Base-by-base conservation (phyloP, 2,888 invertebrate species). In the Oligia latruncula region DNA sequence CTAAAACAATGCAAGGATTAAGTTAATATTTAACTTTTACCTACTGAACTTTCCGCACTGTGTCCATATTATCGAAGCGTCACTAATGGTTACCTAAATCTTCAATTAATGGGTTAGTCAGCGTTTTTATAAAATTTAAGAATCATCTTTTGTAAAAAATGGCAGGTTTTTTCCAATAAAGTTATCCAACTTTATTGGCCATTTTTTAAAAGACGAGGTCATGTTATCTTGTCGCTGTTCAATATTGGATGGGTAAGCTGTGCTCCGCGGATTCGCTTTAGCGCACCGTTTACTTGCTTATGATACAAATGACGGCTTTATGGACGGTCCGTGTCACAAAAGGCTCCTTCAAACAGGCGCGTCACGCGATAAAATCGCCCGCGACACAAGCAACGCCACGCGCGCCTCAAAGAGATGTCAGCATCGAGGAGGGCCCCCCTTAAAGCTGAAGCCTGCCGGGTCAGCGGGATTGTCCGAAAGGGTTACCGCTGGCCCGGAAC, bases 71-170 rank as follows among this genome's bases (percentile, higher is more conserved):
- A 74, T 13, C 46, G 67, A 71, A 76, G 64, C 68, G 68, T 86
- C 60, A 76, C 77, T 83, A 83, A 83, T 82, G 86, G 71, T 40
- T 68, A 86, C 86, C 71, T 68, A 86, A 83, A 83, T 86, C 86
- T 86, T 76, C 77, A 86, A 70, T 83, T 77, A 83, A 86, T 86
- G 82, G 70, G 65, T 82, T 81, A 86, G 20, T 86, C 83, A 77
- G 83, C 83, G 13, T 72, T 83, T 60, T 76, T 83, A 70, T 82
- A 46, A 82, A 76, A 72, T 72, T 82, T 70, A 82, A 73, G 43
- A 70, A 82, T 81, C 55, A 66, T 67, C 40, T 68, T 78, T 78
- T 65, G 2, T 84, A 58, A 78, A 78, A 83, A 70, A 35, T 64
- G 49, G 23, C 68, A 58, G 40, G 55, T 70, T 78, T 55, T n/a